Evolutionary conservation across 64 coral and sea anemone species (phyloP).

Genomic region (Pachyseris speciosa): DNA sequence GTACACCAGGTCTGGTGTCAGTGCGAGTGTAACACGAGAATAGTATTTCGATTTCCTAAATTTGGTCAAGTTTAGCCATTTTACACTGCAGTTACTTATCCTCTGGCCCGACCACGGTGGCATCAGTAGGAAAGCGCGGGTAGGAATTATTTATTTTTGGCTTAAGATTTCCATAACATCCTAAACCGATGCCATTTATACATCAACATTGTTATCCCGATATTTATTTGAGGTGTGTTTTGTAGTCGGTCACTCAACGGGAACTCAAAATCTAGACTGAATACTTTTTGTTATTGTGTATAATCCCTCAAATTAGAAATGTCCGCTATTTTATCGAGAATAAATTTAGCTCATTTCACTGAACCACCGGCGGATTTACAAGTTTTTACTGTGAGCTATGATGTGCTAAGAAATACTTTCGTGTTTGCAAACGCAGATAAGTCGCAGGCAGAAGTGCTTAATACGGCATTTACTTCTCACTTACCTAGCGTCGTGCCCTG

Average conservation of each 20-base stretch:
- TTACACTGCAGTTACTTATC: too few relatives aligned
- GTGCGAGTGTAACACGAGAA: background rate
- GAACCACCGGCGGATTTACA: too few relatives aligned
- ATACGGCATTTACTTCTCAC: background rate
- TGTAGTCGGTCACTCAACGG: background rate
- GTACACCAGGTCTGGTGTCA: too few relatives aligned
- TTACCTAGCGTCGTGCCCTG: background rate
- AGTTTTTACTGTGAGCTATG: background rate
- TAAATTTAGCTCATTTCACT: conserved; percentile 6
- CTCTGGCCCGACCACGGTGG: too few relatives aligned
- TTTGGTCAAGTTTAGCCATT: too few relatives aligned
- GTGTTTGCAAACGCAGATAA: background rate
- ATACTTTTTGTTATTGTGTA: conserved; percentile 14
- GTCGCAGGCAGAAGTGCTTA: background rate
- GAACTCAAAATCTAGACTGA: background rate
- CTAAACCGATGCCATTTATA: too few relatives aligned
- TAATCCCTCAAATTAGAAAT: background rate
- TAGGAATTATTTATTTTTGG: too few relatives aligned
- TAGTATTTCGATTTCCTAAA: too few relatives aligned
- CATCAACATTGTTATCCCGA: too few relatives aligned
- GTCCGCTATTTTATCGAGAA: background rate
- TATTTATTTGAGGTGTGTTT: too few relatives aligned
- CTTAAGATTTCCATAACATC: too few relatives aligned
- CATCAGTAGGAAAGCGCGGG: too few relatives aligned
- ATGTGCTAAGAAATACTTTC: conserved; percentile 1